Conservation (phyloP, 2,113 vertebrate species). For the Loxodonta africana region DNA sequence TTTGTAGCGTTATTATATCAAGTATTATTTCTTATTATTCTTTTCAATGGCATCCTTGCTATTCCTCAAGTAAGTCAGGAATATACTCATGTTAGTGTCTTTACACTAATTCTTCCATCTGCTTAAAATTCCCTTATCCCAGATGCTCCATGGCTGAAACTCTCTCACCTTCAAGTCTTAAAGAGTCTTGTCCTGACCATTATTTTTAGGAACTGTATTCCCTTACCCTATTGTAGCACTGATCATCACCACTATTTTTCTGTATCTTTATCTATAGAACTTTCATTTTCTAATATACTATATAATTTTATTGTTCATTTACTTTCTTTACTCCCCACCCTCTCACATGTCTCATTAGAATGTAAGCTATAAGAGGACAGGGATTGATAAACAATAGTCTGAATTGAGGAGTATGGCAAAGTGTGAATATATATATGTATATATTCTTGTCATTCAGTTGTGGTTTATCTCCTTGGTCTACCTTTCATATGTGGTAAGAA, state of each 20-base stretch:
- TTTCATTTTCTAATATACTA: not conserved
- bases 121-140: not conserved
- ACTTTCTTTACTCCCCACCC: not conserved
- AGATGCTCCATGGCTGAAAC: not conserved
- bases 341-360: not conserved
- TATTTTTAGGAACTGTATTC: not conserved
- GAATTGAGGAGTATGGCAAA: not conserved
- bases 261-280: not conserved
- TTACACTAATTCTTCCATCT: not conserved
- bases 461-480: not conserved
- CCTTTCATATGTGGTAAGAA: constrained; percentile 16
- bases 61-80: not conserved
- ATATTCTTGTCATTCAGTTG: not conserved
- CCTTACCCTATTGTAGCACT: not conserved
- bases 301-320: not conserved
- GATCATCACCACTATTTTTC: not conserved
- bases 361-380: not conserved
- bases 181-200: not conserved
- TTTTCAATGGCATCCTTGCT: not conserved
- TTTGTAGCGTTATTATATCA: not conserved
- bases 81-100: not conserved
- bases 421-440: too few relatives aligned
- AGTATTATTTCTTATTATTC: too few relatives aligned
- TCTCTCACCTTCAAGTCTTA: not conserved
- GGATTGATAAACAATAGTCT: not conserved